Conservation (phyloP, 1,140 invertebrate genomes). For the Rhyzopertha dominica region DNA sequence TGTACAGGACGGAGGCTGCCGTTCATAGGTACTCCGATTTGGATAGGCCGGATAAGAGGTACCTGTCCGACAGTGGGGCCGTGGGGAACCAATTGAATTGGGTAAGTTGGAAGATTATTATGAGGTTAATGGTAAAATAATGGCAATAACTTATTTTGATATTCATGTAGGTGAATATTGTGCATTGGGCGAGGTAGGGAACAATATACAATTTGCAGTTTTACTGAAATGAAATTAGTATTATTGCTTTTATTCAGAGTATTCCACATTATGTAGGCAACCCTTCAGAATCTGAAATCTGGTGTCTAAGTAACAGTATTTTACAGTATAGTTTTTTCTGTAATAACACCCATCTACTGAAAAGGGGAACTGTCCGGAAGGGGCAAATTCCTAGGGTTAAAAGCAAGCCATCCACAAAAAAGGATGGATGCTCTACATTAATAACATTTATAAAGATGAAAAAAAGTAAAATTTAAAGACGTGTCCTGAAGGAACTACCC, state of each 20-base stretch:
- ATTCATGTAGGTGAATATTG: background rate
- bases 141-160: background rate
- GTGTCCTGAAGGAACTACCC: too few species aligned
- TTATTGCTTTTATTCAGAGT: background rate
- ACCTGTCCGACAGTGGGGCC: conserved; percentile 15
- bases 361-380: too few species aligned
- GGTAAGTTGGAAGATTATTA: conserved; percentile 18
- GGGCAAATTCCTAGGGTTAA: too few species aligned
- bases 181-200: background rate
- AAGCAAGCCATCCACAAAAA: too few species aligned
- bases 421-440: too few species aligned
- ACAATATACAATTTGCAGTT: background rate
- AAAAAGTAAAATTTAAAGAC: too few species aligned
- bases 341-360: too few species aligned
- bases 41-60: conserved; percentile 14
- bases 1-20: conserved; percentile 33
- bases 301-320: background rate
- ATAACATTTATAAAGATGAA: too few species aligned
- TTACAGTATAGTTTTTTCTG: background rate
- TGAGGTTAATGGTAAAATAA: background rate
- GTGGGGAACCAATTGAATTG: conserved; percentile 22
- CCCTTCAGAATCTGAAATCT: too few species aligned
- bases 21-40: conserved; percentile 33
- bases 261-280: too few species aligned
- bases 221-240: background rate